These are phyloP conservation scores for Tipula unca DNA, from an alignment of 2,888 invertebrate species.

Conservation along the genomic window DNA sequence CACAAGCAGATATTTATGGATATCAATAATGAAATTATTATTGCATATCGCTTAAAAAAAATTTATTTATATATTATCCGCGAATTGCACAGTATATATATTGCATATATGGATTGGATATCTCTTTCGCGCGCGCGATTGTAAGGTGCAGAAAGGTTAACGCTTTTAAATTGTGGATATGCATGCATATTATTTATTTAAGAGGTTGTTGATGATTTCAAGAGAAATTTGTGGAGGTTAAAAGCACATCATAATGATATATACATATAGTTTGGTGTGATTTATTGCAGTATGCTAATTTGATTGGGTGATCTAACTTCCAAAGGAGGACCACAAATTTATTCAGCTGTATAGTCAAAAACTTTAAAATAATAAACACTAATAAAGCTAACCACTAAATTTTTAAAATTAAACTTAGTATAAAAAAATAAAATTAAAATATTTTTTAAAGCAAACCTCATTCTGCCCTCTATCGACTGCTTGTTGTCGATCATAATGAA, in stretches of 20 bases:
- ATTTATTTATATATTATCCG: neutral
- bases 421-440: no score
- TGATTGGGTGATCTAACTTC: no score
- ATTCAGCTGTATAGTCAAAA: no score
- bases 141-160: neutral
- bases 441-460: no score
- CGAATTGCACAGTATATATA: neutral
- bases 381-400: no score
- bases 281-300: neutral
- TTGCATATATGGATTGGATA: slow-evolving; percentile 1
- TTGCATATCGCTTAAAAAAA: neutral
- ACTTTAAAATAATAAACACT: no score
- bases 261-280: neutral
- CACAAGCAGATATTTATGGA: neutral
- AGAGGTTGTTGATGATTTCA: neutral
- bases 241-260: neutral
- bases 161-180: neutral
- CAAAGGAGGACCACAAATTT: no score
- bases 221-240: neutral
- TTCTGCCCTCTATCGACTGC: no score
- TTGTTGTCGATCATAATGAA: no score
- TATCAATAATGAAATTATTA: neutral
- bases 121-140: neutral
- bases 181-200: neutral
- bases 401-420: no score